These are phyloP conservation scores for Galaxias olidus DNA, from an alignment of 2,797 vertebrate species.

Conservation along the genomic window DNA sequence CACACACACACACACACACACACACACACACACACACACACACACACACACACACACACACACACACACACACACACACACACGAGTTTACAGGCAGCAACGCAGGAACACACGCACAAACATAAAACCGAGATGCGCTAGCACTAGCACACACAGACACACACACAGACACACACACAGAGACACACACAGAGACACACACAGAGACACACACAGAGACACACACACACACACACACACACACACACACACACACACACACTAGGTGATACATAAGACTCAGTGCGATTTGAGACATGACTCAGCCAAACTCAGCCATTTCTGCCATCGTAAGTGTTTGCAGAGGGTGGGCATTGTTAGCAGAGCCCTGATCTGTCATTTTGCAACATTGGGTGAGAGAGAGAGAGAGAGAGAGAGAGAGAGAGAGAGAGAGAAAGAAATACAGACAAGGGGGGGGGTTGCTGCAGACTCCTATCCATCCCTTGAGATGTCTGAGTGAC, in stretches of 20 bases:
- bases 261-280: too few species aligned
- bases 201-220: too few species aligned
- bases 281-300: too few species aligned
- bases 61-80: conserved; percentile 32
- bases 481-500: too few species aligned
- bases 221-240: too few species aligned
- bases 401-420: background rate
- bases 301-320: too few species aligned
- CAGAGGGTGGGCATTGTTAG: background rate
- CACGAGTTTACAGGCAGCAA: background rate
- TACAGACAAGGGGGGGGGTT: too few species aligned
- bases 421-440: background rate
- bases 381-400: background rate
- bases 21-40: background rate
- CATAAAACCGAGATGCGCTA: too few species aligned
- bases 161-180: too few species aligned
- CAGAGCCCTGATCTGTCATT: background rate
- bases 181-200: too few species aligned
- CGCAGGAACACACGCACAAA: background rate
- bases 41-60: conserved; percentile 21
- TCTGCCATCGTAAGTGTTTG: background rate
- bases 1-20: conserved; percentile 28
- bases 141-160: background rate
- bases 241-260: too few species aligned
- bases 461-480: too few species aligned